Conservation (phyloP, 2,797 vertebrate genomes). For the Sarcoramphus papa region DNA sequence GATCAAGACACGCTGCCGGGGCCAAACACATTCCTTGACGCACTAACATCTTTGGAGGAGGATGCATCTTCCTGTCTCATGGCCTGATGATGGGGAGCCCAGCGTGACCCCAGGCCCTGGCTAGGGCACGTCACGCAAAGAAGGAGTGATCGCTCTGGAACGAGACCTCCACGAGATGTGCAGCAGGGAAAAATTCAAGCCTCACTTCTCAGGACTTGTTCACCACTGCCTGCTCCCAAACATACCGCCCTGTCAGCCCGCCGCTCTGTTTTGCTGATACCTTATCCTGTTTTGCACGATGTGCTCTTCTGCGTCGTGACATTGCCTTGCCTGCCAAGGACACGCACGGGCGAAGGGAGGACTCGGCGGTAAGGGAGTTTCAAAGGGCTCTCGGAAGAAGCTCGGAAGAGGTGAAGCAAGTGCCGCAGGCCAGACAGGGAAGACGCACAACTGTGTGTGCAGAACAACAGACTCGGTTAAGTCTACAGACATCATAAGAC, state of each 20-base stretch:
- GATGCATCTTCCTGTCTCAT: fast-evolving
- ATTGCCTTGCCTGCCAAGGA: background rate
- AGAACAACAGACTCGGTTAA: background rate
- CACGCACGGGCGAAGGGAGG: background rate
- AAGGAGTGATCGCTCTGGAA: background rate
- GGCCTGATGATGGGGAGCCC: background rate
- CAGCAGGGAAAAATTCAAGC: background rate
- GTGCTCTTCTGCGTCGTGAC: background rate
- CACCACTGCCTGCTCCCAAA: background rate
- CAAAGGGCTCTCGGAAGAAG: background rate
- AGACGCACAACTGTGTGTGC: background rate
- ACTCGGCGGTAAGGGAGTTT: background rate
- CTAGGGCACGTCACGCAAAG: fast-evolving
- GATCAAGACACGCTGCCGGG: fast-evolving
- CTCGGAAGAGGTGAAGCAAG: background rate
- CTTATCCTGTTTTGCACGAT: background rate
- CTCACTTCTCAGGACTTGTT: background rate
- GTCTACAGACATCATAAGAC: background rate
- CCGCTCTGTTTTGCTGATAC: background rate
- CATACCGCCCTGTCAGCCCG: background rate
- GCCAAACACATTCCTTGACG: background rate
- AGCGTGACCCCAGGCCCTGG: background rate
- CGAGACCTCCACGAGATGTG: fast-evolving
- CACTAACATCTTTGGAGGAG: background rate
- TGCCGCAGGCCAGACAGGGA: background rate